Base-by-base conservation (phyloP, 2,888 invertebrate genomes). In the Eudasyphora cyanicolor region DNA sequence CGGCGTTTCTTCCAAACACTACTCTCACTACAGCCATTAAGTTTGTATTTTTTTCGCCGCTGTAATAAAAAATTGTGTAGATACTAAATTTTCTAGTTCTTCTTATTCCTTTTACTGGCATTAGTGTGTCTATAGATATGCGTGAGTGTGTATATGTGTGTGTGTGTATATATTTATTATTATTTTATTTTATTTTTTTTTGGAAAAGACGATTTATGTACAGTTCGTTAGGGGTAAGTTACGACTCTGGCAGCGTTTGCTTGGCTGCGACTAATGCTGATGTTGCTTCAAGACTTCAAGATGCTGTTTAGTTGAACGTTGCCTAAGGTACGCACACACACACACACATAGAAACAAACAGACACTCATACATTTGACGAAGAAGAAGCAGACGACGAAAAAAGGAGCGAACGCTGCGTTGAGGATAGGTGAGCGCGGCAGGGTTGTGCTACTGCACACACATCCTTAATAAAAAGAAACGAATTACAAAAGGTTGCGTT, bases 191-290 rank as follows among this genome's bases (percentile, higher is more conserved):
- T 79, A 69, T 74, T 19, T 35, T 73, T 86, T 86, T 85, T 89
- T 88, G 89, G 87, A 89, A 91, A 91, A 91, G 90, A 91, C 91
- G 91, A 91, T 91, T 91, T 91, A 91, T 91, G 90, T 91, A 91
- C 91, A 89, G 89, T 88, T 87, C 85, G 87, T 87, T 85, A 80
- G 85, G 87, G 87, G 85, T 86, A 82, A 86, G 85, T 80, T 86
- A 86, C 86, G 86, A 86, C 85, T 84, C 82, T 80, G 51, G 85
- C 82, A 82, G 85, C 76, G 64, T 38, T 54, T 38, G 71, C 45
- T 45, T 42, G 62, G 54, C 77, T 77, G 79, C 70, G 79, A 82
- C 84, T 85, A 86, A 78, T 71, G 85, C 87, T 87, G 86, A 89
- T 88, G 89, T 88, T 89, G 89, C 88, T 89, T n/a, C n/a, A n/a